Conservation (phyloP, 2,797 vertebrate genomes). For the Silurus lanzhouensis region DNA sequence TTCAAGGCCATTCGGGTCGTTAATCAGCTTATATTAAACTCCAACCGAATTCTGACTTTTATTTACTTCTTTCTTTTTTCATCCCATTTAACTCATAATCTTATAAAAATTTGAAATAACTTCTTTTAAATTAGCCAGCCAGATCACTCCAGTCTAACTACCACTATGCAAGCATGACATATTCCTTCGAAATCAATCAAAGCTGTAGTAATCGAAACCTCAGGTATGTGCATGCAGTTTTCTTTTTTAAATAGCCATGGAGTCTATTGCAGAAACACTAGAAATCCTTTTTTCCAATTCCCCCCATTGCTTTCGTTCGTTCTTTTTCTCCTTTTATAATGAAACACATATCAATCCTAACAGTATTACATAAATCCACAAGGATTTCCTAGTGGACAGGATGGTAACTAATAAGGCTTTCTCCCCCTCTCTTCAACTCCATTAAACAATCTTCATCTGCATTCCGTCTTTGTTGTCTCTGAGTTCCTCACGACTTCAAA, state of each 20-base stretch:
- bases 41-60: no score
- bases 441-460: slow-evolving; percentile 34
- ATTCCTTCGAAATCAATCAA: not conserved
- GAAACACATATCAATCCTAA: slow-evolving; percentile 27
- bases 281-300: not conserved
- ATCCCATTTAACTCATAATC: not conserved
- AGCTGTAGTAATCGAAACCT: not conserved
- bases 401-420: slow-evolving; percentile 32
- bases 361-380: slow-evolving; percentile 1
- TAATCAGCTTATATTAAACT: not conserved
- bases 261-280: not conserved
- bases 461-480: not conserved
- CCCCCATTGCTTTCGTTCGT: not conserved
- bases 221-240: not conserved
- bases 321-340: slow-evolving; percentile 20
- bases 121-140: not conserved
- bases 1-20: not conserved
- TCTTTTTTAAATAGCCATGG: not conserved
- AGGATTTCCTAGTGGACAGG: slow-evolving; percentile 33
- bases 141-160: not conserved
- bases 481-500: not conserved
- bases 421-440: not conserved
- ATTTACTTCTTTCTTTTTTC: no score
- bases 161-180: not conserved
- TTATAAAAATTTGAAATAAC: not conserved